These are phyloP conservation scores for Camponotus floridanus DNA, from an alignment of 1,140 invertebrate genomes.

Conservation along the genomic window DNA sequence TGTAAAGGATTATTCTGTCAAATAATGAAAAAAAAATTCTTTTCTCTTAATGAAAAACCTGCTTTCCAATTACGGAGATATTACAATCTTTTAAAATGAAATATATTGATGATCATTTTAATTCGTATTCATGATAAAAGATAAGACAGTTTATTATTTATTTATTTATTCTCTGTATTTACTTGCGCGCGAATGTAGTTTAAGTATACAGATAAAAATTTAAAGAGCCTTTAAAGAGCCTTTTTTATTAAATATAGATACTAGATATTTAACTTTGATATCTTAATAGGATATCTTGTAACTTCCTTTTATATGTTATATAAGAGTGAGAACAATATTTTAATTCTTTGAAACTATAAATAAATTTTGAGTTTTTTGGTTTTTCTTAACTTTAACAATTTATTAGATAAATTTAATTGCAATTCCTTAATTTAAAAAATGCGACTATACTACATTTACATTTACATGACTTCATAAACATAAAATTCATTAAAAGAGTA, in stretches of 20 bases:
- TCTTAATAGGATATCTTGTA: background rate
- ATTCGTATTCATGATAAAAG: background rate
- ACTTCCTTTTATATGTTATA: background rate
- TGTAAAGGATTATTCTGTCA: background rate
- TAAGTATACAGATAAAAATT: background rate
- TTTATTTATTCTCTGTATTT: background rate
- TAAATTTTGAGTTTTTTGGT: background rate
- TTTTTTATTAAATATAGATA: background rate
- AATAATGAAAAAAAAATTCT: background rate
- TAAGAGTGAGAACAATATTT: background rate
- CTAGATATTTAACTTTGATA: background rate
- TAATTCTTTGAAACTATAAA: slow-evolving; percentile 15
- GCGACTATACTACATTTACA: background rate
- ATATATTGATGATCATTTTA: background rate
- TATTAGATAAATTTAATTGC: slow-evolving; percentile 10
- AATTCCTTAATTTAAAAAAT: background rate
- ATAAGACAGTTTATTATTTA: background rate
- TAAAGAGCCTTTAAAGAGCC: background rate
- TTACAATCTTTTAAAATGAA: background rate
- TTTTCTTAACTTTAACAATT: background rate
- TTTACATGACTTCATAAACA: background rate
- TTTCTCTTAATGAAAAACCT: background rate
- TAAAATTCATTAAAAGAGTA: background rate
- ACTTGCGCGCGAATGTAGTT: background rate
- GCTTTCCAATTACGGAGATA: slow-evolving; percentile 19